A percentile compares a stretch with the other conserved stretches of the same genome.
Conservation (phyloP, 2,797 vertebrate species). For the Echeneis naucrates region DNA sequence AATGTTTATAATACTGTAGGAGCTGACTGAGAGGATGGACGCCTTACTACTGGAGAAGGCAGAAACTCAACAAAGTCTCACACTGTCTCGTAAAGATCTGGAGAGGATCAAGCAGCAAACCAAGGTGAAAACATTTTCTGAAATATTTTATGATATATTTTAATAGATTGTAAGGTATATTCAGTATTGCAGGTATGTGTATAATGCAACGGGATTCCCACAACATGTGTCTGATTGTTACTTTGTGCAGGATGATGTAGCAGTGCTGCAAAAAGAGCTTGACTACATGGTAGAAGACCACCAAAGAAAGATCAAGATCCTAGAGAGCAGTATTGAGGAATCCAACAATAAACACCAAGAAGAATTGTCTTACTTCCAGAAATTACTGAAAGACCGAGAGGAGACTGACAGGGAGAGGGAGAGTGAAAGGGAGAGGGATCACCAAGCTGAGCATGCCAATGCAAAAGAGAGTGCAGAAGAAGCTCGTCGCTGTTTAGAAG, state of each 20-base stretch:
- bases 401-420: constrained; percentile 79
- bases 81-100: constrained; percentile 89
- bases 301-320: constrained; percentile 79
- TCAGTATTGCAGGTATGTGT: background rate
- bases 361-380: constrained; percentile 84
- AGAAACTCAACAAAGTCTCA: constrained; percentile 90
- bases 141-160: background rate
- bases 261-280: constrained; percentile 82
- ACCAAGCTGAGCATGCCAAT: constrained; percentile 71
- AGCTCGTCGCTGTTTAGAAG: constrained; percentile 78
- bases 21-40: constrained; percentile 92
- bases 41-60: constrained; percentile 93
- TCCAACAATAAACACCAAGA: constrained; percentile 83
- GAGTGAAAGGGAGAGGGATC: constrained; percentile 74
- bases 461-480: constrained; percentile 75
- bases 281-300: constrained; percentile 78
- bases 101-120: constrained; percentile 85
- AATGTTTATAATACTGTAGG: constrained; percentile 78
- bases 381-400: constrained; percentile 84
- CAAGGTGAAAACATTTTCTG: constrained; percentile 81
- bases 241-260: constrained; percentile 83
- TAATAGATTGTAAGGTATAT: background rate
- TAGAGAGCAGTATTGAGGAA: constrained; percentile 82
- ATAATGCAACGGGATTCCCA: background rate
- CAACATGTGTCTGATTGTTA: constrained; percentile 2